phyloP scores from a whole-genome alignment of 2,888 invertebrate genomes.

The Meliscaeva auricollis region DNA sequence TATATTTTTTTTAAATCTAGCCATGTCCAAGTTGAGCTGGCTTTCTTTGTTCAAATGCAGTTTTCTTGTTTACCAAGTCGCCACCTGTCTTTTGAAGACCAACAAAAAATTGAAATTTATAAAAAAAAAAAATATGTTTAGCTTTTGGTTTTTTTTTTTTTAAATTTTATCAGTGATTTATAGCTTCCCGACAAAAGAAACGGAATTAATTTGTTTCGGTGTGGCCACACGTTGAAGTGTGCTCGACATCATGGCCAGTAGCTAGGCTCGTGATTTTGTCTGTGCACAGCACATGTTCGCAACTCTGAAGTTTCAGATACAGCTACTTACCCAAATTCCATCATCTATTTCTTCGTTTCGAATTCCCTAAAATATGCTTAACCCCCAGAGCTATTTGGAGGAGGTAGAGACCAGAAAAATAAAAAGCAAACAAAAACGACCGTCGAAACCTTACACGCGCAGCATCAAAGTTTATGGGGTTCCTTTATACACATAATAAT shows the following conservation, averaged over 20 bases:
- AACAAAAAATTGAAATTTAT: conserved; percentile 9
- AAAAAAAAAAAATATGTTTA: neutral
- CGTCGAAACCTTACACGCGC: conserved; percentile 53
- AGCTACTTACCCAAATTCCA: conserved; percentile 23
- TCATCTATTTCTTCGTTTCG: conserved; percentile 52
- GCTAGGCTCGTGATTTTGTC: conserved; percentile 66
- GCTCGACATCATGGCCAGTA: conserved; percentile 68
- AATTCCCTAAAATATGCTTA: conserved; percentile 69
- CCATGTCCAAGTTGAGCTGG: conserved; percentile 42
- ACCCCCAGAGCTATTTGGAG: conserved; percentile 50
- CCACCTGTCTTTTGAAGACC: conserved; percentile 63
- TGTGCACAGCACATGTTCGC: conserved; percentile 52
- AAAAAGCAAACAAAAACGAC: conserved; percentile 3
- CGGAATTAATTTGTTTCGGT: conserved; percentile 71
- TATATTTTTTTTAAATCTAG: conserved; percentile 48
- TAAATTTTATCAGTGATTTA: conserved; percentile 69
- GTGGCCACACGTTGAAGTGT: conserved; percentile 71
- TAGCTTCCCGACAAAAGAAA: conserved; percentile 72
- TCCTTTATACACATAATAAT: neutral
- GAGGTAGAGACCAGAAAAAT: conserved; percentile 1
- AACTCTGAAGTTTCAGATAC: conserved; percentile 28
- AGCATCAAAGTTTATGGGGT: conserved; percentile 37
- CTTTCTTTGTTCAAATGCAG: conserved; percentile 48
- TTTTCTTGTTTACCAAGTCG: conserved; percentile 57
- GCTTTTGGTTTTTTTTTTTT: conserved; percentile 1